Base-by-base conservation (phyloP, 2,888 invertebrate genomes). In the Diachrysia chrysitis region DNA sequence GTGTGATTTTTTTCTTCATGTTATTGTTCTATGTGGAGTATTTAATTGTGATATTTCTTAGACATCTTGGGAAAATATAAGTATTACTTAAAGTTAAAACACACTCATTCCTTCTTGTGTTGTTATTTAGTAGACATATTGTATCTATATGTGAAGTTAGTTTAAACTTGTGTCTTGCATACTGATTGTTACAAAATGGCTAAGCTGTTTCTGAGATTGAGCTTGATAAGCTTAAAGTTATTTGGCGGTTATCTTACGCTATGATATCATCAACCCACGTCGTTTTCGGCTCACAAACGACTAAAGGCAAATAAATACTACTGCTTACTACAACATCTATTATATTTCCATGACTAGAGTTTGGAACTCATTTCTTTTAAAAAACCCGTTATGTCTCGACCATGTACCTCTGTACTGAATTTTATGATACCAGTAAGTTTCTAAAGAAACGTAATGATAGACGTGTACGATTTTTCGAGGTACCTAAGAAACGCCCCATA, bases 131-230 rank as follows among this genome's bases (percentile, higher is more conserved):
- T 19, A n/a, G n/a, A n/a, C n/a, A n/a, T n/a, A n/a, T n/a, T n/a
- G n/a, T n/a, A n/a, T n/a, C n/a, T n/a, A n/a, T n/a, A 17, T 19
- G 19, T 51, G 42, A n/a, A 51, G 19, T 21, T 21, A 19, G 19
- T 21, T 21, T 23, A 16, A 32, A 21, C 46, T 51, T 48, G 57
- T 62, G 10, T 29, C 1, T 10, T 51, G 48, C 16, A 29, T 48
- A 17, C 32, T 58, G 10, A 37, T 54, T 14, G 58, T 37, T 32
- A 42, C 29, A 59, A 53, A 35, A 69, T 61, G 53, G 25, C 67
- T 35, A 37, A 54, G 42, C 35, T 23, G 25, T 66, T 63, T 57
- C 42, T 48, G 21, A 72, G 75, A 72, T 78, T 54, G 66, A 23
- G 66, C 51, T 46, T n/a, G 16, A 42, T 53, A 55, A 58, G 71